Evolutionary conservation across 2,797 vertebrate species (phyloP).

Genomic region (Coregonus sp.): DNA sequence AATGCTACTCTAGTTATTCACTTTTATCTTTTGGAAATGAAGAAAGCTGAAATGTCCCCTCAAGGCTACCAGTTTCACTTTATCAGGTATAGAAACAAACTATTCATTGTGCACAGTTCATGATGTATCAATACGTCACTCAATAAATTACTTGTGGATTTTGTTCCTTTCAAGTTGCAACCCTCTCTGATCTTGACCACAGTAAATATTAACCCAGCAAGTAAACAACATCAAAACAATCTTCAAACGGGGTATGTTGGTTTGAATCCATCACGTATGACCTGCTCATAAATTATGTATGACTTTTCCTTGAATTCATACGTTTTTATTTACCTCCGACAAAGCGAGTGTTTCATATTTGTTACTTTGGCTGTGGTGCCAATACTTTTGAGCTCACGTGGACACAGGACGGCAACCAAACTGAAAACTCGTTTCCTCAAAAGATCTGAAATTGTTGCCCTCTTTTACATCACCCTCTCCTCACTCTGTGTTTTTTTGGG

Average conservation of each 20-base stretch:
- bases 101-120: constrained; percentile 31
- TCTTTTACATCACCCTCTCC: constrained; percentile 13
- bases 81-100: constrained; percentile 32
- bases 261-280: constrained; percentile 62
- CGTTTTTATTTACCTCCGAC: constrained; percentile 53
- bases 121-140: constrained; percentile 37
- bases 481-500: neutral
- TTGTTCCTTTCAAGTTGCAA: constrained; percentile 43
- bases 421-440: constrained; percentile 49
- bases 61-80: neutral
- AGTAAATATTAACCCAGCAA: constrained; percentile 69
- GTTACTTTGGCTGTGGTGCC: constrained; percentile 35
- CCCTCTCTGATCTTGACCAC: constrained; percentile 59
- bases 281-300: constrained; percentile 71
- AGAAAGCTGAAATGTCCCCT: neutral
- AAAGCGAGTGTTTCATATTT: constrained; percentile 68
- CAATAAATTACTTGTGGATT: constrained; percentile 59
- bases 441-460: constrained; percentile 34
- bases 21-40: neutral
- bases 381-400: constrained; percentile 51
- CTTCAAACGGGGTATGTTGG: constrained; percentile 68
- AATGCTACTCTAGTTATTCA: no score
- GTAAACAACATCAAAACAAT: constrained; percentile 57
- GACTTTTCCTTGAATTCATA: constrained; percentile 29
- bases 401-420: constrained; percentile 42